phyloP scores from a whole-genome alignment of 2,797 vertebrate species.

The Notamacropus eugenii region DNA sequence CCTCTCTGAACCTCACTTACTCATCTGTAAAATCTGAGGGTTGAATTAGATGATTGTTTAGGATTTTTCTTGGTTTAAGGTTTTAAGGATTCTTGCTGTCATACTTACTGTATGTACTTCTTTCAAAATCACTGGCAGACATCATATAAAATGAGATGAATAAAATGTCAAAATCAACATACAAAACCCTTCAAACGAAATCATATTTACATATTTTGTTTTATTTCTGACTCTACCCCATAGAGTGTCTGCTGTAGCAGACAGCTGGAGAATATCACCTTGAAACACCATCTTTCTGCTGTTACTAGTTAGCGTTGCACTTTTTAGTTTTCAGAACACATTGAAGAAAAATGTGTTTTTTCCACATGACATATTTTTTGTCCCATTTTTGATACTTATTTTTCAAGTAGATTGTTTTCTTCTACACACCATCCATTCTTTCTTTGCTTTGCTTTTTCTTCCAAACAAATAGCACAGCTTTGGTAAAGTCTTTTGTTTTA shows the following conservation, averaged over 20 bases:
- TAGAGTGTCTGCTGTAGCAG: slow-evolving; percentile 62
- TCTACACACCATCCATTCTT: slow-evolving; percentile 77
- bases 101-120: not conserved
- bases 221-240: slow-evolving; percentile 75
- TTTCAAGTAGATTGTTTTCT: slow-evolving; percentile 80
- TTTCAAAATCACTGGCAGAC: not conserved
- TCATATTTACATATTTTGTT: slow-evolving; percentile 35
- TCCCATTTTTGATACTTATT: slow-evolving; percentile 75
- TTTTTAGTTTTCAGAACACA: slow-evolving; percentile 70
- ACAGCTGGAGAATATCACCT: slow-evolving; percentile 74
- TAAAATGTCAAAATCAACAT: slow-evolving; percentile 20
- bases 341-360: slow-evolving; percentile 77
- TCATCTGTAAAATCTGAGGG: not conserved
- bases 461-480: slow-evolving; percentile 77
- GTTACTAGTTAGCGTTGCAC: slow-evolving; percentile 50
- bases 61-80: not conserved
- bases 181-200: slow-evolving; percentile 69
- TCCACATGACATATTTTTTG: slow-evolving; percentile 64
- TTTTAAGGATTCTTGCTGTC: not conserved
- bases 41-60: not conserved
- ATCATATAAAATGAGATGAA: not conserved
- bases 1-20: not conserved
- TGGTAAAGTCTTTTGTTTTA: slow-evolving; percentile 65
- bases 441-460: slow-evolving; percentile 76
- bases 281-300: slow-evolving; percentile 55